These are phyloP conservation scores for Helicoverpa assulta DNA, from an alignment of 2,888 invertebrate species.

Conservation along the genomic window DNA sequence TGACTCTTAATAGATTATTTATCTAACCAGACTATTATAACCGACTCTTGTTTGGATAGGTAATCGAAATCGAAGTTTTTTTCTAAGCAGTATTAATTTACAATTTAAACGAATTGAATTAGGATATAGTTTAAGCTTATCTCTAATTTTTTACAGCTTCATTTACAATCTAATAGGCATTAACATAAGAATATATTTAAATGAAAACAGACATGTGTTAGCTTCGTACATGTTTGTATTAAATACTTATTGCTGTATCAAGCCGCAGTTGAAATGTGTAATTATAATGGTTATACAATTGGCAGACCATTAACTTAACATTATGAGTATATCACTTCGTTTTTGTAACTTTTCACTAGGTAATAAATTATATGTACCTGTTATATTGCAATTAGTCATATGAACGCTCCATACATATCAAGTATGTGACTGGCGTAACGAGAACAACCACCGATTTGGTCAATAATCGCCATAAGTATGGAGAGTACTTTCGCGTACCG, in stretches of 20 bases:
- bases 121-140: not conserved
- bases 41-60: constrained; percentile 35
- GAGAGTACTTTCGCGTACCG: constrained; percentile 86
- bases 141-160: not conserved
- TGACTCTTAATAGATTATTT: constrained; percentile 65
- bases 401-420: constrained; percentile 42
- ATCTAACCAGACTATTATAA: constrained; percentile 23
- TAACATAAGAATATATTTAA: not conserved
- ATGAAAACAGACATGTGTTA: not conserved
- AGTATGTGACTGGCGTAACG: constrained; percentile 86
- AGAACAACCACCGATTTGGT: constrained; percentile 87
- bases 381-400: constrained; percentile 29
- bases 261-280: not conserved
- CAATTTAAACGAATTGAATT: constrained; percentile 10
- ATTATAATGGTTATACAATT: constrained; percentile 6
- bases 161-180: not conserved
- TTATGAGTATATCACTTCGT: not conserved
- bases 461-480: constrained; percentile 88
- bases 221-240: no score
- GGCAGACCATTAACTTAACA: constrained; percentile 6
- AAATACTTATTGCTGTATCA: not conserved
- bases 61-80: not conserved
- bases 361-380: constrained; percentile 15
- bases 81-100: not conserved
- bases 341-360: constrained; percentile 4